Evolutionary conservation across 2,797 vertebrate genomes (phyloP).

Genomic region (Anomalospiza imberbis): DNA sequence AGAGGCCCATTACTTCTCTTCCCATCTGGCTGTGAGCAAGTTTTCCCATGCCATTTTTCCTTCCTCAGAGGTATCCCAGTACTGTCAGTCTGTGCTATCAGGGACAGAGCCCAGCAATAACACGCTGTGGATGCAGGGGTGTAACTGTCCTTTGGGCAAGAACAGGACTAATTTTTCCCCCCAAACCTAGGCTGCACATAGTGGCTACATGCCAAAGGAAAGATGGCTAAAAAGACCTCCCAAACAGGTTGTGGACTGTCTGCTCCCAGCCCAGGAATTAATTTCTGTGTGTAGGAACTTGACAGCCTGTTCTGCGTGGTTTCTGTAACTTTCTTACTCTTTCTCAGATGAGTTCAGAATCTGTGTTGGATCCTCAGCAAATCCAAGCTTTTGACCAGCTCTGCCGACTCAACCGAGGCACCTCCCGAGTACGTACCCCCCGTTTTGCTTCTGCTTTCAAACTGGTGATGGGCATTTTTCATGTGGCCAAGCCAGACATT

Average conservation of each 20-base stretch:
- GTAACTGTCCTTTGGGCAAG: not conserved
- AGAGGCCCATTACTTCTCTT: not conserved
- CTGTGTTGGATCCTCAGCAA: constrained; percentile 87
- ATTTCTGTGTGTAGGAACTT: not conserved
- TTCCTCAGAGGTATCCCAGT: not conserved
- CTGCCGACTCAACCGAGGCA: constrained; percentile 88
- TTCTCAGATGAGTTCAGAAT: constrained; percentile 78
- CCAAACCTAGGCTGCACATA: not conserved
- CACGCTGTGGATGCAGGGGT: not conserved
- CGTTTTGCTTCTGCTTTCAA: accelerated
- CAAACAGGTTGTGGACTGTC: accelerated
- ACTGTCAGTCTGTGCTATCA: not conserved
- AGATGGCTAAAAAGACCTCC: not conserved
- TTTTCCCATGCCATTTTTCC: not conserved
- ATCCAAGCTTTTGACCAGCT: constrained; percentile 92
- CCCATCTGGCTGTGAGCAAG: not conserved
- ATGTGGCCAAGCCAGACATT: accelerated
- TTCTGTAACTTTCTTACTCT: not conserved
- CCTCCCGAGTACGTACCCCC: constrained; percentile 81
- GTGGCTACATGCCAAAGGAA: not conserved
- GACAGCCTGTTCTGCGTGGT: not conserved
- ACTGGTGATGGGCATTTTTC: not conserved
- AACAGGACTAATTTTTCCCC: accelerated
- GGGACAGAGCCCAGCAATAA: not conserved
- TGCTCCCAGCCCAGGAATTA: not conserved